Evolutionary conservation across 53 echinoderm and acorn worm species (phyloP).

Genomic region (Paracentrotus lividus): DNA sequence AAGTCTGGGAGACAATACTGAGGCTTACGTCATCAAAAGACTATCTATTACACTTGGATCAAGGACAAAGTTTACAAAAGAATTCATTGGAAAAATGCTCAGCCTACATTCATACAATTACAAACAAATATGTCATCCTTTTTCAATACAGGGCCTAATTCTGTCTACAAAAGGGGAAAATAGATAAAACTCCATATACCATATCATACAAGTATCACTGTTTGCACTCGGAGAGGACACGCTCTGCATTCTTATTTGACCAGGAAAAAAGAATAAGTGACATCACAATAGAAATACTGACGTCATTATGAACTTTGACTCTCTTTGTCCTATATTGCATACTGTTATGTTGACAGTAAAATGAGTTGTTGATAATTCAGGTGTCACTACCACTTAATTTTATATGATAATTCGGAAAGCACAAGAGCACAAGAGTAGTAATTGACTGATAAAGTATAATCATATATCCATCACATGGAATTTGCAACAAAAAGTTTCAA

Average conservation of each 20-base stretch:
- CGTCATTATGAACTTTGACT: constrained; percentile 48
- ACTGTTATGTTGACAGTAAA: neutral
- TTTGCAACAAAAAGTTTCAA: no score
- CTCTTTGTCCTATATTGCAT: constrained; percentile 22
- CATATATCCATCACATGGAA: neutral
- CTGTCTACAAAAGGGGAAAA: neutral
- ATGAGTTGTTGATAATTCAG: neutral
- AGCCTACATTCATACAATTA: no score
- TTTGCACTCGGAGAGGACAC: neutral
- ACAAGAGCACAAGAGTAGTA: no score
- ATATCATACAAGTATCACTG: neutral
- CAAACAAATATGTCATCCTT: neutral
- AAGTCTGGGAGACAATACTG: neutral
- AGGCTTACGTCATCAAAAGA: neutral
- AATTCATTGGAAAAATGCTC: neutral
- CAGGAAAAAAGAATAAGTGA: neutral
- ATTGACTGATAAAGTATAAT: neutral
- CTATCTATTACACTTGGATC: neutral
- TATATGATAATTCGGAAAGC: no score
- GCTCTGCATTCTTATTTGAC: constrained; percentile 1
- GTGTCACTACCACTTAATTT: neutral
- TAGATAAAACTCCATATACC: neutral
- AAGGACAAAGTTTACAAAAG: neutral
- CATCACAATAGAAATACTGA: constrained; percentile 24
- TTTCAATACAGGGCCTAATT: neutral